Percentiles rank a stretch among this genome's conserved stretches.
These are phyloP conservation scores for Columba guinea DNA, from an alignment of 2,797 vertebrate genomes.

Conservation along the genomic window DNA sequence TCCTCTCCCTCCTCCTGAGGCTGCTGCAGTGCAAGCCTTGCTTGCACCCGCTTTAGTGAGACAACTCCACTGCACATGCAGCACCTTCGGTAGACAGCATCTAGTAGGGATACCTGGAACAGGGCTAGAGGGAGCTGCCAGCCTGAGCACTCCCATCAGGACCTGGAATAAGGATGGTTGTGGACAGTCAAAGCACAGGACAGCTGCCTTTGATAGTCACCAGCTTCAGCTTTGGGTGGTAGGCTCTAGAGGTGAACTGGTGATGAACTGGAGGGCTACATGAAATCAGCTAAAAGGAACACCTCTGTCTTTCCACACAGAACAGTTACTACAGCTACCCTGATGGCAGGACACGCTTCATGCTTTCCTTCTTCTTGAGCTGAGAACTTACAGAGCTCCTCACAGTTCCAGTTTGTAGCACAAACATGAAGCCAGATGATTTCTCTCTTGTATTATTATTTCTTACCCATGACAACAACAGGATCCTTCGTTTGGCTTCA, in stretches of 20 bases:
- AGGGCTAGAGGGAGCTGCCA: neutral
- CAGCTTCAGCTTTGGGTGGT: neutral
- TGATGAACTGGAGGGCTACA: neutral
- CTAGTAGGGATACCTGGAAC: neutral
- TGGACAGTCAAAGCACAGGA: neutral
- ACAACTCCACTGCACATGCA: neutral
- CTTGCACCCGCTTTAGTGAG: neutral
- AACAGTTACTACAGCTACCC: neutral
- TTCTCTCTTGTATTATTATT: neutral
- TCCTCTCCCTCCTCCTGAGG: neutral
- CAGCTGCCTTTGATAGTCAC: neutral
- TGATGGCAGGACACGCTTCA: neutral
- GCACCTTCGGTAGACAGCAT: neutral
- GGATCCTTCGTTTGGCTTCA: neutral
- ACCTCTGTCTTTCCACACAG: neutral
- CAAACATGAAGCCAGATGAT: neutral
- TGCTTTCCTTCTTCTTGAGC: neutral
- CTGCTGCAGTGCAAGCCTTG: neutral
- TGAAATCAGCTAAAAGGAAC: neutral
- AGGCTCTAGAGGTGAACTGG: neutral
- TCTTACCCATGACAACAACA: neutral
- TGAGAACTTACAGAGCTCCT: neutral
- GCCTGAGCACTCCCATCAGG: neutral
- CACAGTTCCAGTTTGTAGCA: neutral
- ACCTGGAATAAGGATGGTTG: neutral